Conservation (phyloP, 2,888 invertebrate genomes). For the Megalurothrips usitatus region DNA sequence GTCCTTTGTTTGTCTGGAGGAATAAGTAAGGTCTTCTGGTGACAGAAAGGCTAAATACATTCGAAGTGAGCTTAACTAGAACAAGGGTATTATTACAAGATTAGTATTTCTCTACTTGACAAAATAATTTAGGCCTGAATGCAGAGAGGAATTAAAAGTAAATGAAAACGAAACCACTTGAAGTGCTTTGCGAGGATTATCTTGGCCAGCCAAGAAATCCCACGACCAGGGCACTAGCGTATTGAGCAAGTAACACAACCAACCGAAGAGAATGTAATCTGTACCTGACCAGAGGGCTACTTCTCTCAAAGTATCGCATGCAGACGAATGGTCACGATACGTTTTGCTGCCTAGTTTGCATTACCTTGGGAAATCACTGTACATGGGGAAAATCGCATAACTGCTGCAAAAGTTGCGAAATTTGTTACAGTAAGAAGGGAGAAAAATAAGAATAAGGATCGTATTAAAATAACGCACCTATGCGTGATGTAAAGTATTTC, state of each 20-base stretch:
- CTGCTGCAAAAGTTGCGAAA: too few relatives aligned
- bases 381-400: too few relatives aligned
- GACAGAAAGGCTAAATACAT: not conserved
- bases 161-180: not conserved
- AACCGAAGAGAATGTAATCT: not conserved
- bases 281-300: too few relatives aligned
- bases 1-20: not conserved
- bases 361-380: too few relatives aligned
- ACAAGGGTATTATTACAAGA: not conserved
- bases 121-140: constrained; percentile 4
- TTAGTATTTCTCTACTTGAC: not conserved
- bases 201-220: constrained; percentile 6
- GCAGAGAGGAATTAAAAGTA: not conserved
- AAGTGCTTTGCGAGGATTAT: constrained; percentile 2
- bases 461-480: not conserved
- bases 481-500: not conserved
- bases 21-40: not conserved
- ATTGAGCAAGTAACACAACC: constrained; percentile 15
- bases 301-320: too few relatives aligned
- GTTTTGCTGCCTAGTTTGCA: too few relatives aligned
- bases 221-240: not conserved
- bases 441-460: not conserved
- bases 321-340: too few relatives aligned
- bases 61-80: not conserved
- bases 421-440: too few relatives aligned